Percentiles rank a stretch among this genome's conserved stretches.
These are phyloP conservation scores for Bostrychus sinensis DNA, from an alignment of 2,113 vertebrate genomes.

Conservation along the genomic window DNA sequence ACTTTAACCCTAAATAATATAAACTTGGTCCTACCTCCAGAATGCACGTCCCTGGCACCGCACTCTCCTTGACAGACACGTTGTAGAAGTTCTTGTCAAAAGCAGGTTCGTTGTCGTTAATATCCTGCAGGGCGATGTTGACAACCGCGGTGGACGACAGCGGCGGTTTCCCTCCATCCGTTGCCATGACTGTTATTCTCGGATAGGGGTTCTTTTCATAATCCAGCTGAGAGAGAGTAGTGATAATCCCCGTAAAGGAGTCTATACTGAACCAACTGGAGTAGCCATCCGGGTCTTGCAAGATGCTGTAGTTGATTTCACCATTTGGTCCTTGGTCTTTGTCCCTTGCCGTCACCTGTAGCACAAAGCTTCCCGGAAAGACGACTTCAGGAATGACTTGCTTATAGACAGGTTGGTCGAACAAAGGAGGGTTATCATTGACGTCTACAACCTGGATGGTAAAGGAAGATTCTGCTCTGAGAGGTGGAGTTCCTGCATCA, in stretches of 20 bases:
- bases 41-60: constrained; percentile 90
- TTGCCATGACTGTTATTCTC: constrained; percentile 90
- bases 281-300: constrained; percentile 76
- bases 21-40: constrained; percentile 85
- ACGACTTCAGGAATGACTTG: constrained; percentile 93
- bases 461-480: constrained; percentile 92
- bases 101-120: constrained; percentile 94
- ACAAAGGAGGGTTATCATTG: constrained; percentile 95
- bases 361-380: constrained; percentile 93
- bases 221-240: constrained; percentile 89
- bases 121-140: constrained; percentile 89
- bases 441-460: constrained; percentile 90
- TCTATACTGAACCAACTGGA: constrained; percentile 93
- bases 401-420: constrained; percentile 89
- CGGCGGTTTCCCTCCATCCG: constrained; percentile 85
- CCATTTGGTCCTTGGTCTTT: constrained; percentile 96
- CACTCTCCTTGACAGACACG: constrained; percentile 89
- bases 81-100: constrained; percentile 94
- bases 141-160: constrained; percentile 90
- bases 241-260: constrained; percentile 90
- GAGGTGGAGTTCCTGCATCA: constrained; percentile 90
- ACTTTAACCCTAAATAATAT: neutral
- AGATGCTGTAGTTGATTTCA: constrained; percentile 89
- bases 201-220: constrained; percentile 90
- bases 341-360: constrained; percentile 92